Conservation (phyloP, 30 jellyfish, hydroid and myxozoan genomes). For the Aurelia coerulea region DNA sequence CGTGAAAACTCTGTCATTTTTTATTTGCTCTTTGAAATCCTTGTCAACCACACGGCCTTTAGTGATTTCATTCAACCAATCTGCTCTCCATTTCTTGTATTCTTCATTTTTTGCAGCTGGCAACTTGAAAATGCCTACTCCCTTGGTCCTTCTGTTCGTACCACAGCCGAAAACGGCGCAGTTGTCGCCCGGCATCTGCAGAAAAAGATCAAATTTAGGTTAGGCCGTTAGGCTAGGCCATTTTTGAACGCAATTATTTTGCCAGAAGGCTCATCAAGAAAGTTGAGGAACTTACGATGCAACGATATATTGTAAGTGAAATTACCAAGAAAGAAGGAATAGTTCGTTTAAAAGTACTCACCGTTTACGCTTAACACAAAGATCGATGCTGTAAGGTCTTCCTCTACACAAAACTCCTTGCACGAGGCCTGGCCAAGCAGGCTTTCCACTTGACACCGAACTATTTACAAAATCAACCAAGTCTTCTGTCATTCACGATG, state of each 20-base stretch:
- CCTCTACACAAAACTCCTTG: too few species aligned
- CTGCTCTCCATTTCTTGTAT: constrained; percentile 31
- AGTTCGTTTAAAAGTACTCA: background rate
- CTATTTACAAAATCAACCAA: too few species aligned
- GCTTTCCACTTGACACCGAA: too few species aligned
- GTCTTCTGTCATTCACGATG: too few species aligned
- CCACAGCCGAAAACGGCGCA: constrained; percentile 77
- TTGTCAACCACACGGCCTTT: constrained; percentile 40
- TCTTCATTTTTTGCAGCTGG: constrained; percentile 56
- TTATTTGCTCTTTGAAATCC: constrained; percentile 42
- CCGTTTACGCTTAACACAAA: background rate
- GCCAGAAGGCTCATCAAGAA: background rate
- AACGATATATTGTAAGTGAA: background rate
- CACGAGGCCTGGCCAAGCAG: too few species aligned
- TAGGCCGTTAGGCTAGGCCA: background rate
- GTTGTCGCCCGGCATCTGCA: constrained; percentile 69
- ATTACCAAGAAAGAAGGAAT: background rate
- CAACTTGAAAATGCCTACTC: constrained; percentile 62
- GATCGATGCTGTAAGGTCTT: background rate
- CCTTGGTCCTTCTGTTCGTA: constrained; percentile 49
- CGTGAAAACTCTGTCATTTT: constrained; percentile 41
- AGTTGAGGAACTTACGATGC: background rate
- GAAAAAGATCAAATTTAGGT: background rate
- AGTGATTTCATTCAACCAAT: constrained; percentile 37
- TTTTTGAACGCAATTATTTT: background rate